These are phyloP conservation scores for Isichthys henryi DNA, from an alignment of 2,113 vertebrate species.

Conservation along the genomic window DNA sequence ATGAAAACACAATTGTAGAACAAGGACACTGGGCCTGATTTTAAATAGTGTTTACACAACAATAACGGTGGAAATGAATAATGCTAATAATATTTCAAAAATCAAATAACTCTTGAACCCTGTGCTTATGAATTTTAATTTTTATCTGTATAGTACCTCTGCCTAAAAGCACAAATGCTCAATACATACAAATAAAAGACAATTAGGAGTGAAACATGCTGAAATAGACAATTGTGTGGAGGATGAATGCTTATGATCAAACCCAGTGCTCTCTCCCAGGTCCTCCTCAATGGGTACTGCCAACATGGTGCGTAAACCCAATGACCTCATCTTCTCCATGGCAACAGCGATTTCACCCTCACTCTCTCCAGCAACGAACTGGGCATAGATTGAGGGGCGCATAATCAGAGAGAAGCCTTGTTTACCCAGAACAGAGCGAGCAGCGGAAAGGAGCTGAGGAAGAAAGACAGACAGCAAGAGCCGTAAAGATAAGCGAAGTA, in stretches of 20 bases:
- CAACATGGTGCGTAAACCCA: constrained; percentile 74
- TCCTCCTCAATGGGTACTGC: constrained; percentile 83
- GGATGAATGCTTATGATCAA: not conserved
- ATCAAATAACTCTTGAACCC: not conserved
- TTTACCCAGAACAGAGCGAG: constrained; percentile 10
- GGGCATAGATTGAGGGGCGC: constrained; percentile 56
- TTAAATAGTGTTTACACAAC: not conserved
- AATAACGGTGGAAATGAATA: not conserved
- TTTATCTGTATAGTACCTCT: not conserved
- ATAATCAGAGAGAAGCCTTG: not conserved
- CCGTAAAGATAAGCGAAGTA: not conserved
- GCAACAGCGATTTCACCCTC: constrained; percentile 61
- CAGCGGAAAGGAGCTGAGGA: not conserved
- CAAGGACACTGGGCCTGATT: not conserved
- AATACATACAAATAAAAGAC: not conserved
- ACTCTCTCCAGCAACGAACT: constrained; percentile 81
- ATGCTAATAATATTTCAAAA: not conserved
- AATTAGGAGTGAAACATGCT: not conserved
- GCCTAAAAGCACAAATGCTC: not conserved
- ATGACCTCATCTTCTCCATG: constrained; percentile 61
- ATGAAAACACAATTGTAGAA: not conserved
- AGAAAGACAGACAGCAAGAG: not conserved
- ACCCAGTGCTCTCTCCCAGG: constrained; percentile 64
- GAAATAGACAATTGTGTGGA: not conserved
- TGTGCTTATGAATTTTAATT: not conserved